phyloP scores from a whole-genome alignment of 2,113 vertebrate species.

The Colius striatus region DNA sequence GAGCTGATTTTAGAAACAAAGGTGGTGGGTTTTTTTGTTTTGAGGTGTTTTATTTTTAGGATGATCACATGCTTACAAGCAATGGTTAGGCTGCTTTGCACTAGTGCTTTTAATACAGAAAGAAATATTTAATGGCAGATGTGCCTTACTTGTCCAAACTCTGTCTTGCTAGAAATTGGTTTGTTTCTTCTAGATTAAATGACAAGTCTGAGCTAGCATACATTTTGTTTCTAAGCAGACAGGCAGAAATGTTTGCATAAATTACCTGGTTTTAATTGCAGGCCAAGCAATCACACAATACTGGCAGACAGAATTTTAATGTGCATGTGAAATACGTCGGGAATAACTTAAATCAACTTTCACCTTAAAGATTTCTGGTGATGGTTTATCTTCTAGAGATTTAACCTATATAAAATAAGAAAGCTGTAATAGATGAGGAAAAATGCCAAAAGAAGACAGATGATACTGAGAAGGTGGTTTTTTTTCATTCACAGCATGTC shows the following conservation, averaged over 20 bases:
- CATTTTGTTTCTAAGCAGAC: background rate
- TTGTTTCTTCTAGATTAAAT: background rate
- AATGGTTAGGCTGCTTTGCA: background rate
- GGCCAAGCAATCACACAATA: background rate
- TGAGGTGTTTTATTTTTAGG: background rate
- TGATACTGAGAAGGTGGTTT: background rate
- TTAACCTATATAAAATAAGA: constrained; percentile 5
- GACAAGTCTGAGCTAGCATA: background rate
- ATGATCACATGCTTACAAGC: background rate
- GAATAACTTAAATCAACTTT: constrained; percentile 17
- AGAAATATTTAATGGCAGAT: background rate
- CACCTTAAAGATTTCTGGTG: background rate
- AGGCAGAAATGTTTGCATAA: background rate
- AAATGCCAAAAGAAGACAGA: background rate
- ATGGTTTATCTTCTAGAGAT: constrained; percentile 10
- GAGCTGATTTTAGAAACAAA: background rate
- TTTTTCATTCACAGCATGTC: constrained; percentile 5
- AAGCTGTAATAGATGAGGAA: background rate
- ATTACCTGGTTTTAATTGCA: background rate
- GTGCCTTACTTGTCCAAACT: background rate
- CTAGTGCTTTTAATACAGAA: background rate
- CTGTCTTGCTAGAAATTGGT: constrained; percentile 31
- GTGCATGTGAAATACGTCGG: background rate
- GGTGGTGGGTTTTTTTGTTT: background rate
- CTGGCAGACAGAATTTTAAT: background rate